Evolutionary conservation across 2,113 vertebrate genomes (phyloP).

Genomic region (Rhinogobius similis): DNA sequence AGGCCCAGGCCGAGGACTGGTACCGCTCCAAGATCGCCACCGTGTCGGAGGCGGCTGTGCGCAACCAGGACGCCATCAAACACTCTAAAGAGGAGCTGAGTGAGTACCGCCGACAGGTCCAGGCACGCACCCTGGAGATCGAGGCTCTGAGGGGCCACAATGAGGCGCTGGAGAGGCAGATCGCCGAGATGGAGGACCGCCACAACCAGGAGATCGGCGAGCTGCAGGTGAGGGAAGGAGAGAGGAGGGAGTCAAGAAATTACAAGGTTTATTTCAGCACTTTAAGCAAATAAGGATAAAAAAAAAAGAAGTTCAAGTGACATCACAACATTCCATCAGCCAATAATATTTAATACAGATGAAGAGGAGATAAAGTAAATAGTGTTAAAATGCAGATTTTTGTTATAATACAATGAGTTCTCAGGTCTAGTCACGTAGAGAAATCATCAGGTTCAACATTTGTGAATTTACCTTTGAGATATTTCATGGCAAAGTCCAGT

Average conservation of each 20-base stretch:
- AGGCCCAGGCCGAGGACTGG: slow-evolving; percentile 81
- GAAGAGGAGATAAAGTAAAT: no score
- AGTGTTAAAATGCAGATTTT: no score
- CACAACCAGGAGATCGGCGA: slow-evolving; percentile 76
- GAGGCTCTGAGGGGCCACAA: slow-evolving; percentile 80
- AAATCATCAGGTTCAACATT: no score
- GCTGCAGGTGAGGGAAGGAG: slow-evolving; percentile 72
- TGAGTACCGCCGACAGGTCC: slow-evolving; percentile 82
- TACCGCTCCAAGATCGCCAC: slow-evolving; percentile 81
- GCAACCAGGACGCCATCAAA: slow-evolving; percentile 79
- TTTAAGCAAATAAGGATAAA: no score
- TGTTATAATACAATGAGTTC: no score
- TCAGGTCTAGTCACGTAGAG: no score
- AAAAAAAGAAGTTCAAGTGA: no score
- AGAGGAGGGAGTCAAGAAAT: neutral
- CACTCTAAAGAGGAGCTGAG: slow-evolving; percentile 81
- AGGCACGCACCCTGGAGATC: slow-evolving; percentile 80
- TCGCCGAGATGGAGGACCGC: slow-evolving; percentile 81
- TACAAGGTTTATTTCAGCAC: neutral
- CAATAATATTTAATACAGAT: no score
- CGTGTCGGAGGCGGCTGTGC: slow-evolving; percentile 74
- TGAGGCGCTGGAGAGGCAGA: slow-evolving; percentile 80
- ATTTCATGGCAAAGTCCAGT: no score
- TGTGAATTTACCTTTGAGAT: no score
- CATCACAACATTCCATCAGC: no score